phyloP scores from a whole-genome alignment of 2,797 vertebrate genomes.

The Ficedula albicollis region DNA sequence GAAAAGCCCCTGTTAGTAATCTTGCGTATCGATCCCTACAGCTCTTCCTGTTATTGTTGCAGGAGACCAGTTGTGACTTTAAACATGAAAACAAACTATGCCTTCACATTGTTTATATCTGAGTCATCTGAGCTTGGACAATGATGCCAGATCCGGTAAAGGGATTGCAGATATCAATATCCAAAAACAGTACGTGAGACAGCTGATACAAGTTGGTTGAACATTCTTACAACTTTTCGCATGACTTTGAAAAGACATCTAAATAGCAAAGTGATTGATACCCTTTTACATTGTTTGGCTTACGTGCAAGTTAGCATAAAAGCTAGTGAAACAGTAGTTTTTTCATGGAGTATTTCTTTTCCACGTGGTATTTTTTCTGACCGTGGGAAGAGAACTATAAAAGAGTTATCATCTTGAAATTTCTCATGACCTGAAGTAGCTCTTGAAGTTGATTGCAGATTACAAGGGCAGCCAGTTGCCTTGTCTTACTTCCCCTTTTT shows the following conservation, averaged over 20 bases:
- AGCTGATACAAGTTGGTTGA: neutral
- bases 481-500: neutral
- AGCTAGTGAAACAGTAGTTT: neutral
- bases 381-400: conserved; percentile 54
- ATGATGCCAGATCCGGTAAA: conserved; percentile 49
- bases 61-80: conserved; percentile 21
- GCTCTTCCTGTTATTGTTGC: conserved; percentile 65
- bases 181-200: neutral
- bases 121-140: conserved; percentile 54
- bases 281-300: neutral
- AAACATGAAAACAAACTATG: conserved; percentile 33
- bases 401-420: conserved; percentile 42
- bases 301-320: conserved; percentile 9
- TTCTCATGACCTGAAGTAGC: conserved; percentile 59
- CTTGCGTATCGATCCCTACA: conserved; percentile 25
- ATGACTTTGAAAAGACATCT: neutral
- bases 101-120: conserved; percentile 50
- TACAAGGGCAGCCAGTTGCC: conserved; percentile 19
- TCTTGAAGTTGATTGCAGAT: conserved; percentile 19
- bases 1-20: conserved; percentile 3
- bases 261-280: conserved; percentile 39
- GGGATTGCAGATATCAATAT: conserved; percentile 21
- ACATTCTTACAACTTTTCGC: neutral
- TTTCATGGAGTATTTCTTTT: conserved; percentile 34
- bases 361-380: conserved; percentile 43